Percentiles rank a stretch among this genome's conserved stretches.
phyloP scores from a whole-genome alignment of 2,113 vertebrate species.

The Pandion haliaetus region DNA sequence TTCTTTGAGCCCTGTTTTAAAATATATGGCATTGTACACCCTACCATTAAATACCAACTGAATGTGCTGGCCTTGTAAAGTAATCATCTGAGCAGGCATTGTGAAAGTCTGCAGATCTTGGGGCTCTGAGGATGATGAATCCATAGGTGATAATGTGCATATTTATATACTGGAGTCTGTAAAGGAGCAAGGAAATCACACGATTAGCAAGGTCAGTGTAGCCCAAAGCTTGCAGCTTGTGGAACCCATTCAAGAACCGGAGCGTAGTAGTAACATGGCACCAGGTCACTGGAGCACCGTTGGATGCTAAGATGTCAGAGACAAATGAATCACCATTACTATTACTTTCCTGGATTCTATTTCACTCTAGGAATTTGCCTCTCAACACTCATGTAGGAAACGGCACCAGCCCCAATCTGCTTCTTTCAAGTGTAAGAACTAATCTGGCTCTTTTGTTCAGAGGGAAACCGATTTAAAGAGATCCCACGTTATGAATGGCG shows the following conservation, averaged over 20 bases:
- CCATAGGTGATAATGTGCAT: background rate
- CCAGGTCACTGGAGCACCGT: background rate
- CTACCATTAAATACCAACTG: background rate
- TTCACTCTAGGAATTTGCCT: background rate
- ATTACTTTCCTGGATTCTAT: constrained; percentile 19
- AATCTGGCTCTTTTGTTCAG: background rate
- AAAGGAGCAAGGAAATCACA: background rate
- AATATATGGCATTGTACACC: background rate
- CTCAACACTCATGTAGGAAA: background rate
- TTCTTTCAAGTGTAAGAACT: background rate
- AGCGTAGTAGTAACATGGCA: fast-evolving
- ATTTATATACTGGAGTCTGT: background rate
- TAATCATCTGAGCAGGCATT: background rate
- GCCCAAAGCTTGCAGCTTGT: background rate
- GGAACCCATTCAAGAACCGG: background rate
- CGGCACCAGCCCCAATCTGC: background rate
- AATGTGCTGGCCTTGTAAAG: background rate
- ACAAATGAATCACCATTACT: background rate
- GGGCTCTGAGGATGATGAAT: background rate
- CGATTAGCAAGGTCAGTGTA: background rate
- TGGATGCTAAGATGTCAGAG: background rate
- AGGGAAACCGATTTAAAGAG: background rate
- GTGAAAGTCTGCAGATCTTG: background rate
- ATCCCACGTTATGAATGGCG: background rate
- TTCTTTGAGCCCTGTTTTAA: background rate